Evolutionary conservation across 2,797 vertebrate species (phyloP).

Genomic region (Caiman crocodilus): DNA sequence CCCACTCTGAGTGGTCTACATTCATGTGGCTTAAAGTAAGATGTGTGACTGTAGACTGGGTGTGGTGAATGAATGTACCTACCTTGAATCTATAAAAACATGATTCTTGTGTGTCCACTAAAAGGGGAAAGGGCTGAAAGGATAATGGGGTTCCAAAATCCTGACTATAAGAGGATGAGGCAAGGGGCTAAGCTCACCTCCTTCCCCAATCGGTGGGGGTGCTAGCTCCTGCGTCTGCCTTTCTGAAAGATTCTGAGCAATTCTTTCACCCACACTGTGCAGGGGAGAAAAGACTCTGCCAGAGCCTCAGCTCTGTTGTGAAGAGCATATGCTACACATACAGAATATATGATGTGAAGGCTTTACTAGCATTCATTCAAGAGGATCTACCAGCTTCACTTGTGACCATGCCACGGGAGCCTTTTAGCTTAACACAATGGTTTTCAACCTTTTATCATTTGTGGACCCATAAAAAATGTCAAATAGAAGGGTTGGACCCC

Average conservation of each 20-base stretch:
- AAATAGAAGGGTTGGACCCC: too few relatives aligned
- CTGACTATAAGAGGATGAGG: fast-evolving
- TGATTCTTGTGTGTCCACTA: neutral
- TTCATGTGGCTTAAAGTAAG: too few relatives aligned
- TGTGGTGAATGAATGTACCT: too few relatives aligned
- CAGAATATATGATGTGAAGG: neutral
- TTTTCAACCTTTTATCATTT: too few relatives aligned
- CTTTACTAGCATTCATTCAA: neutral
- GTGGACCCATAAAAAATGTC: too few relatives aligned
- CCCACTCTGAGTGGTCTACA: too few relatives aligned
- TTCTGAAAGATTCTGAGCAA: constrained; percentile 7
- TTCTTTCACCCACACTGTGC: neutral
- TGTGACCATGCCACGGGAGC: too few relatives aligned
- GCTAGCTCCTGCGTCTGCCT: neutral
- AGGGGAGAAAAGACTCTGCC: neutral
- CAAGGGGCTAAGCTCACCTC: neutral
- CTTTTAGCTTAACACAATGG: too few relatives aligned
- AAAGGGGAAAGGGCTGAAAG: neutral
- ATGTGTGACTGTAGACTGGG: too few relatives aligned
- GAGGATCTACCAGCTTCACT: neutral
- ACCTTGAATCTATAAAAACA: too few relatives aligned
- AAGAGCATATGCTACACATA: neutral
- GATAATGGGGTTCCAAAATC: neutral
- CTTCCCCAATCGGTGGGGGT: neutral
- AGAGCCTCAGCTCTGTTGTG: neutral